phyloP scores from a whole-genome alignment of 2,888 invertebrate species.

The Pyralis farinalis region DNA sequence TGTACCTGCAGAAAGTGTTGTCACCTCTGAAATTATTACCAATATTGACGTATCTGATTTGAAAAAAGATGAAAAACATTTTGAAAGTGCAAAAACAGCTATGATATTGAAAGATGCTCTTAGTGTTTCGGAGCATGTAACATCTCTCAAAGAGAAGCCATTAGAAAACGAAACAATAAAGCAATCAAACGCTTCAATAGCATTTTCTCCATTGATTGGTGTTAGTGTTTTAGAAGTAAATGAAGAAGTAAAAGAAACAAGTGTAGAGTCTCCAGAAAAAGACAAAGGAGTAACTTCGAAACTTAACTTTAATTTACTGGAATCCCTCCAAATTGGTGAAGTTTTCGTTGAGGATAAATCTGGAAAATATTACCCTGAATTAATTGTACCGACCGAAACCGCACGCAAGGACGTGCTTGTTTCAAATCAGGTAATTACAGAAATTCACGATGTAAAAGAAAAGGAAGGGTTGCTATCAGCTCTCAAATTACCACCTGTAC shows the following conservation, averaged over 20 bases:
- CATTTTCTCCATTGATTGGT: slow-evolving; percentile 82
- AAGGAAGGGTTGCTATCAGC: slow-evolving; percentile 83
- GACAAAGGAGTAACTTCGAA: slow-evolving; percentile 79
- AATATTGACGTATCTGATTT: slow-evolving; percentile 69
- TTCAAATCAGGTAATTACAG: slow-evolving; percentile 84
- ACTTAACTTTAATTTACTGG: slow-evolving; percentile 82
- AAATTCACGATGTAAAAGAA: slow-evolving; percentile 85
- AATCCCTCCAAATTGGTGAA: slow-evolving; percentile 85
- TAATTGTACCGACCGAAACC: slow-evolving; percentile 89
- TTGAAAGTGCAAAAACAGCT: slow-evolving; percentile 78
- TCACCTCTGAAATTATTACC: slow-evolving; percentile 79
- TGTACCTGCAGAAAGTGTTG: slow-evolving; percentile 59
- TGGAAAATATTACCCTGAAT: slow-evolving; percentile 88
- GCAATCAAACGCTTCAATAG: slow-evolving; percentile 76
- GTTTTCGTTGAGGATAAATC: slow-evolving; percentile 86
- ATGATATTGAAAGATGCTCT: slow-evolving; percentile 84
- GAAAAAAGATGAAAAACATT: slow-evolving; percentile 42
- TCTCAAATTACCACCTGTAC: slow-evolving; percentile 80
- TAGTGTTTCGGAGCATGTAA: slow-evolving; percentile 82
- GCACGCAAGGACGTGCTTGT: slow-evolving; percentile 84
- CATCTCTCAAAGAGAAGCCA: slow-evolving; percentile 82
- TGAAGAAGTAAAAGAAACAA: slow-evolving; percentile 82
- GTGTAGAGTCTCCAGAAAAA: slow-evolving; percentile 63
- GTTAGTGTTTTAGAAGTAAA: slow-evolving; percentile 84
- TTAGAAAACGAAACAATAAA: slow-evolving; percentile 70